Evolutionary conservation across 2,113 vertebrate genomes (phyloP).

Genomic region (Cyrtonyx montezumae): DNA sequence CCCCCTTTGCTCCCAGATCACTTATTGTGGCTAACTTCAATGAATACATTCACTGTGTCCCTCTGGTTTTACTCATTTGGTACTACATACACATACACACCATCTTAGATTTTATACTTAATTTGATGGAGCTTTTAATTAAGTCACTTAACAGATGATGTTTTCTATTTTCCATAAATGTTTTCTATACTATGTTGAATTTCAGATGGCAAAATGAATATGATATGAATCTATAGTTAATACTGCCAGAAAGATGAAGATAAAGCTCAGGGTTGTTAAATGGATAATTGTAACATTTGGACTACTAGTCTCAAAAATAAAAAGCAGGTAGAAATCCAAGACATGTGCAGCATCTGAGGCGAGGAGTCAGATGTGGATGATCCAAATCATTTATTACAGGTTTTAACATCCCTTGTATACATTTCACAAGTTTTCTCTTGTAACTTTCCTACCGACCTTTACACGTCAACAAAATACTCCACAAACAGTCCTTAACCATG

Average conservation of each 20-base stretch:
- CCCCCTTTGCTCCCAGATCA: background rate
- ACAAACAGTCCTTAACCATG: too few relatives aligned
- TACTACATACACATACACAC: background rate
- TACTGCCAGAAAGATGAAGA: background rate
- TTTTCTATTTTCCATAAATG: rapidly evolving
- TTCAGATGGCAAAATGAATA: background rate
- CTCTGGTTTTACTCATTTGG: background rate
- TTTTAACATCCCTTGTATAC: too few relatives aligned
- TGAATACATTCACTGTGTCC: background rate
- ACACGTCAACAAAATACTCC: too few relatives aligned
- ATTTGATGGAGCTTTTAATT: background rate
- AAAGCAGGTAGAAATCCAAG: background rate
- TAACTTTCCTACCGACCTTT: too few relatives aligned
- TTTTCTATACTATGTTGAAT: background rate
- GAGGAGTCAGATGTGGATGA: too few relatives aligned
- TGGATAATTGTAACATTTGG: background rate
- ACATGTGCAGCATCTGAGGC: too few relatives aligned
- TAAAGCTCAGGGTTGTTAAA: background rate
- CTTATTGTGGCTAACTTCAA: background rate
- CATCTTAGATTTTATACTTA: background rate
- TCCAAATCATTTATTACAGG: too few relatives aligned
- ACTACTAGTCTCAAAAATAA: background rate
- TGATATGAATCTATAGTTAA: background rate
- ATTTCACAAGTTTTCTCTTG: too few relatives aligned
- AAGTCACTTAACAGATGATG: background rate